Evolutionary conservation across 2,888 invertebrate genomes (phyloP), one percentile per base, ranked within the genome.

Genomic region (Cheilosia grossa): DNA sequence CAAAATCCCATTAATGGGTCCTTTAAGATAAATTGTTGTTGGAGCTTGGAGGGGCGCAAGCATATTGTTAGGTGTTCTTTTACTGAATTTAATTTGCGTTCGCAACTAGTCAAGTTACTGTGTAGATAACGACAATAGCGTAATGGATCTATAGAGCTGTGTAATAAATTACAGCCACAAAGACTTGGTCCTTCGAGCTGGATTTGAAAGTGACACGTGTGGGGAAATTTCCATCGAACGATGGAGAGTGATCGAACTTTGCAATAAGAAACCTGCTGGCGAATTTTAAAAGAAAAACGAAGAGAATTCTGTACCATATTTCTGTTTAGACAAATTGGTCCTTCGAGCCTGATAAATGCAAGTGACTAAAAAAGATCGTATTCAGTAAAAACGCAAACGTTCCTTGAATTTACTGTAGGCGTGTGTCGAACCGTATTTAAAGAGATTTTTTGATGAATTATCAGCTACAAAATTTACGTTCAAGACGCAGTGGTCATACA

Each of bases 21-120:
- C 51, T 51, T 51, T 24, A 24, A 51, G 51, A 51, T 51, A 27
- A 51, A 51, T 51, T 51, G 51, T 15, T 51, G 24, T 47, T 4
- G 15, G 51, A 15, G 19, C 21, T 21, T 21, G 21, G 24, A 24
- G n/a, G 5, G 21, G 51, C 21, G 10, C 2, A 5, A 6, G 6
- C 27, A 24, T 15, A 15, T 4, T 27, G 3, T 15, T 15, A 24
- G 51, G 51, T 5, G 13, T 10, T 24, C 13, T 5, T 51, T 24
- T 5, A 9, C 1, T 17, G 51, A 13, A 51, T 51, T 51, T 24
- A n/a, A 24, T 24, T 51, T 15, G 15, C 13, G 6, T 27, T 6
- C 2, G n/a, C 3, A 10, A 15, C 21, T 24, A 15, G 21, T 51
- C 13, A 10, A 13, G 13, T 2, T 13, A 10, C 4, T 10, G 10